Percentiles rank a stretch among this genome's conserved stretches.
These are phyloP conservation scores for Podarcis cretensis DNA, from an alignment of 2,113 vertebrate species.

Conservation along the genomic window DNA sequence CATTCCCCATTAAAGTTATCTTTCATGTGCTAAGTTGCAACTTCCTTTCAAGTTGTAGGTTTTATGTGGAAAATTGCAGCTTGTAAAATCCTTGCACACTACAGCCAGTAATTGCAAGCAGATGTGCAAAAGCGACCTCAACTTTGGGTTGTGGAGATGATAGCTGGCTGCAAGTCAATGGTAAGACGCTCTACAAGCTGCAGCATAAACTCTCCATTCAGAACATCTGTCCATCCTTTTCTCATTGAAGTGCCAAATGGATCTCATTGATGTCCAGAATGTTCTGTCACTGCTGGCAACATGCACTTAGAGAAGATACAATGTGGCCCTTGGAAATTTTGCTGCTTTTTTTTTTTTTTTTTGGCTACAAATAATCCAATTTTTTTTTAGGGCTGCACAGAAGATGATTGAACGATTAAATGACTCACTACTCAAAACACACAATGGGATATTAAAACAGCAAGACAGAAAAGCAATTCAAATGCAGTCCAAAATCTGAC, in stretches of 20 bases:
- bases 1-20: not conserved
- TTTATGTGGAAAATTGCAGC: not conserved
- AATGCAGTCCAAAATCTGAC: not conserved
- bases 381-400: not conserved
- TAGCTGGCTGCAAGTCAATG: not conserved
- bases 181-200: not conserved
- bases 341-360: not conserved
- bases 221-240: not conserved
- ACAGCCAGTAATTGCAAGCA: not conserved
- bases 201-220: not conserved
- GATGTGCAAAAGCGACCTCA: not conserved
- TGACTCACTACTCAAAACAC: not conserved
- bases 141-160: not conserved
- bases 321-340: not conserved
- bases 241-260: not conserved
- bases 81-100: not conserved
- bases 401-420: not conserved
- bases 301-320: not conserved
- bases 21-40: not conserved
- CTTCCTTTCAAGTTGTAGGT: not conserved
- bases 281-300: no score
- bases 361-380: not conserved
- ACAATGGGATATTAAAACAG: not conserved
- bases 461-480: not conserved
- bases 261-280: not conserved